These are phyloP conservation scores for Drosophila fulvimacula DNA, from an alignment of 2,888 invertebrate genomes.

Conservation along the genomic window DNA sequence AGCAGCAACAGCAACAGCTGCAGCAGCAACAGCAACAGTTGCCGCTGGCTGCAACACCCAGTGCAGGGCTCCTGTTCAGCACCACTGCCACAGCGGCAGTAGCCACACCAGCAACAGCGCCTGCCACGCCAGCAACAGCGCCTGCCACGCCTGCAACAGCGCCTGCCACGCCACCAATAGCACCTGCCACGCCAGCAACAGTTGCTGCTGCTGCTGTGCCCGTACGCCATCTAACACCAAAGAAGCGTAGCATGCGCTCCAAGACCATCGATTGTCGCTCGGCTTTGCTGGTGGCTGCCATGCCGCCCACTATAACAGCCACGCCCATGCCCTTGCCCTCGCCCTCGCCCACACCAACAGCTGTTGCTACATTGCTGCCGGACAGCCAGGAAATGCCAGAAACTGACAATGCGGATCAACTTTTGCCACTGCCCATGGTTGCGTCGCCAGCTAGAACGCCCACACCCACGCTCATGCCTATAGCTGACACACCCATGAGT, in stretches of 20 bases:
- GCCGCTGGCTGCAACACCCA: no score
- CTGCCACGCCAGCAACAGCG: conserved; percentile 1
- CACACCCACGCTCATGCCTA: not conserved
- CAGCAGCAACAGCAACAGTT: not conserved
- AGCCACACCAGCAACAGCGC: not conserved
- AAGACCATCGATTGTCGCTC: conserved; percentile 79
- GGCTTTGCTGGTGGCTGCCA: conserved; percentile 36
- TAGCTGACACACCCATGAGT: not conserved
- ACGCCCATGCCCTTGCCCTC: conserved; percentile 2
- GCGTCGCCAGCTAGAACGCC: not conserved
- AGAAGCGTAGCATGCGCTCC: conserved; percentile 77
- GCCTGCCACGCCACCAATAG: not conserved
- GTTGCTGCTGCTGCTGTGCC: conserved; percentile 20
- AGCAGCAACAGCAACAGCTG: conserved; percentile 15
- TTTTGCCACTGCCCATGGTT: not conserved
- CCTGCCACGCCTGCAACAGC: conserved; percentile 16
- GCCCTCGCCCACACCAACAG: not conserved
- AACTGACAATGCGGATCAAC: conserved; percentile 3
- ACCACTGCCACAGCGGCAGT: no score
- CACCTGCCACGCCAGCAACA: conserved; percentile 13
- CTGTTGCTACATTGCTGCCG: conserved; percentile 8
- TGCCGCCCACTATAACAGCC: not conserved
- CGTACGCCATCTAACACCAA: conserved; percentile 54
- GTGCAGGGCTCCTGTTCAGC: no score
- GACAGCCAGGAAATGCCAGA: conserved; percentile 1